Base-by-base conservation (phyloP, 35 echinoderm and acorn worm genomes). In the Acanthaster planci region DNA sequence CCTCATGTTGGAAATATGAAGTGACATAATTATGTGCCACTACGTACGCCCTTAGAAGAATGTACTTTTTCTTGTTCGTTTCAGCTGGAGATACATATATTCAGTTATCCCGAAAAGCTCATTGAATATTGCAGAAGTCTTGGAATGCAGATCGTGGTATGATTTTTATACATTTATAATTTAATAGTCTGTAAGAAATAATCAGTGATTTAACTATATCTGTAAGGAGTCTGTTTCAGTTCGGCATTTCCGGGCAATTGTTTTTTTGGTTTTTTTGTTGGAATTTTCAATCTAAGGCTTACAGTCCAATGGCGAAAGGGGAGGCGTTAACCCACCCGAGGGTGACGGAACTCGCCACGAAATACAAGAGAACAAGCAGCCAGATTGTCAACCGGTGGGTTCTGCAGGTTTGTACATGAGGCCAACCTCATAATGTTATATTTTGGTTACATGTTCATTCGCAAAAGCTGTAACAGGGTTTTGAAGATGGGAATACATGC, bases 251-350 rank as follows among this genome's bases (percentile, higher is more conserved):
- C 15, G 16, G 22, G 16, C 54, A 56, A 56, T 1, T 15, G 16
- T 18, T 56, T 18, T 56, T 56, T n/a, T 18, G 54, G 16, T 67
- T 67, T 15, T 8, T 8, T 9, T 35, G 26, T 34, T 72, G 64
- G 2, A 27, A 27, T 34, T 72, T 27, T 26, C 34, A 12, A 51
- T 22, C 79, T 6, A 47, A 81, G 79, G 79, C 79, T 5, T 52
- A 81, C 47, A 51, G 39, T 32, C 79, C 79, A 18, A 19, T 81
- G 30, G 79, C 18, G 23, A 81, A 81, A 53, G 79, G 79, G 32
- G 30, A 81, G 51, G 39, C 44, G 1, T 14, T 81, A 7, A 51
- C 21, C 7, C 47, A 81, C 30, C 79, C 19, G 15, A 47, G 7
- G 39, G 26, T 81, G 18, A 26, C 53, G 39, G 51, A 47, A n/a